A percentile compares a stretch with the other conserved stretches of the same genome.
Evolutionary conservation across 1,140 invertebrate species (phyloP).

Genomic region (Drosophila cardini): DNA sequence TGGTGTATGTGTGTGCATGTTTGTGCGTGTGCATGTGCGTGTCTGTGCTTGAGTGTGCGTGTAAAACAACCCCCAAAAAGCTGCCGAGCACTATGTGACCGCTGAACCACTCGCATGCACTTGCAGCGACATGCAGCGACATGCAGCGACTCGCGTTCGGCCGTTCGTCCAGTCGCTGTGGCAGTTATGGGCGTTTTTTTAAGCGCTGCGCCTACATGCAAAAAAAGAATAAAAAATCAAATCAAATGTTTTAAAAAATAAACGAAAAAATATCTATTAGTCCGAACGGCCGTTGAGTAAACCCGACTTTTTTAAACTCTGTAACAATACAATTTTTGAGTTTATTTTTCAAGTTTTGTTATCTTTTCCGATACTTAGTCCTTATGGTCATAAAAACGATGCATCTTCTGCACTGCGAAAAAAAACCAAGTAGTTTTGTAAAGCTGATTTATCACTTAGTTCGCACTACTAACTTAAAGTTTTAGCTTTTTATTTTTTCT

Average conservation of each 20-base stretch:
- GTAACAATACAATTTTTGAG: too few relatives aligned
- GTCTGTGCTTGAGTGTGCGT: constrained; percentile 36
- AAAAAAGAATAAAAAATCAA: constrained; percentile 16
- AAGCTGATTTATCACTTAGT: too few relatives aligned
- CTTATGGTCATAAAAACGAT: too few relatives aligned
- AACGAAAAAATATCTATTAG: constrained; percentile 21
- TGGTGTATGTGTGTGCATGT: too few relatives aligned
- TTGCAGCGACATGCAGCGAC: background rate
- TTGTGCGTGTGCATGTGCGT: constrained; percentile 4
- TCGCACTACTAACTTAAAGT: too few relatives aligned
- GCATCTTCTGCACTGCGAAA: too few relatives aligned
- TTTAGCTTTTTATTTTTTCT: too few relatives aligned
- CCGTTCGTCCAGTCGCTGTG: constrained; percentile 53
- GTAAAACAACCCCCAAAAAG: constrained; percentile 78
- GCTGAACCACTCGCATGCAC: constrained; percentile 15
- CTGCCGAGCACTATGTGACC: constrained; percentile 42
- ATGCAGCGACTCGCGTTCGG: background rate
- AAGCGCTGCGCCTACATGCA: constrained; percentile 45
- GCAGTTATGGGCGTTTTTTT: constrained; percentile 80
- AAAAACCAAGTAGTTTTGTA: too few relatives aligned
- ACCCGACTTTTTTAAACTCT: too few relatives aligned
- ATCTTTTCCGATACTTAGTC: too few relatives aligned
- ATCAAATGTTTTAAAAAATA: constrained; percentile 10
- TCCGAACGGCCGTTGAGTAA: too few relatives aligned
- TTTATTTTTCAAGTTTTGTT: too few relatives aligned